phyloP scores from a whole-genome alignment of 30 jellyfish, hydroid and myxozoan genomes.

The Clytia hemisphaerica region DNA sequence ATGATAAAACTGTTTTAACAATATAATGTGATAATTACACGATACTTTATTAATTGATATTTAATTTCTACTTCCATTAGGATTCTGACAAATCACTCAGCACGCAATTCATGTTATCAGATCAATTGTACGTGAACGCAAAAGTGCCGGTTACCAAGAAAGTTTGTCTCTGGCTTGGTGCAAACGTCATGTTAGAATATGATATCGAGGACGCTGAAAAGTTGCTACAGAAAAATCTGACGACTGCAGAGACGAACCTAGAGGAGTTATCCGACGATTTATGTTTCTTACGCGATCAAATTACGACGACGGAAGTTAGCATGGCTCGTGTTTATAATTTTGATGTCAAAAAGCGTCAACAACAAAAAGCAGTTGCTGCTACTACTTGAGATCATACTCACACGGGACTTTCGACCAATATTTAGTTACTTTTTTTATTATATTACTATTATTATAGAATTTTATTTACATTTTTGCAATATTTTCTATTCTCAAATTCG shows the following conservation, averaged over 20 bases:
- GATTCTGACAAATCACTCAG: slow-evolving; percentile 46
- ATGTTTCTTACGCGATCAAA: slow-evolving; percentile 78
- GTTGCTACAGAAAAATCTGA: slow-evolving; percentile 52
- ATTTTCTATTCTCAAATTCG: no score
- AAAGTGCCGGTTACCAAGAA: slow-evolving; percentile 82
- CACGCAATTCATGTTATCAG: slow-evolving; percentile 83
- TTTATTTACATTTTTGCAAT: no score
- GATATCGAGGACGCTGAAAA: slow-evolving; percentile 82
- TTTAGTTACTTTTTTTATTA: not conserved
- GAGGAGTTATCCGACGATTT: slow-evolving; percentile 65
- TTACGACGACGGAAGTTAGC: slow-evolving; percentile 97
- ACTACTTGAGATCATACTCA: not conserved
- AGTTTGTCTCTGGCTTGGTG: slow-evolving; percentile 97
- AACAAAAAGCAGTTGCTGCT: not conserved
- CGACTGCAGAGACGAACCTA: slow-evolving; percentile 58
- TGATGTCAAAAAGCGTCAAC: slow-evolving; percentile 87
- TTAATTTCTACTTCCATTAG: slow-evolving; percentile 43
- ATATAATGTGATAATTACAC: no score
- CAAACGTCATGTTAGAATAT: slow-evolving; percentile 96
- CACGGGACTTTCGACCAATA: not conserved
- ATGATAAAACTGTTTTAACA: not conserved
- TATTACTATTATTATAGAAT: not conserved
- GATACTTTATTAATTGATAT: not conserved
- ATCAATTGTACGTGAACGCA: slow-evolving; percentile 79
- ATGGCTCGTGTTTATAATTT: slow-evolving; percentile 96